Evolutionary conservation across 2,797 vertebrate species (phyloP).

Genomic region (Strix occidentalis): DNA sequence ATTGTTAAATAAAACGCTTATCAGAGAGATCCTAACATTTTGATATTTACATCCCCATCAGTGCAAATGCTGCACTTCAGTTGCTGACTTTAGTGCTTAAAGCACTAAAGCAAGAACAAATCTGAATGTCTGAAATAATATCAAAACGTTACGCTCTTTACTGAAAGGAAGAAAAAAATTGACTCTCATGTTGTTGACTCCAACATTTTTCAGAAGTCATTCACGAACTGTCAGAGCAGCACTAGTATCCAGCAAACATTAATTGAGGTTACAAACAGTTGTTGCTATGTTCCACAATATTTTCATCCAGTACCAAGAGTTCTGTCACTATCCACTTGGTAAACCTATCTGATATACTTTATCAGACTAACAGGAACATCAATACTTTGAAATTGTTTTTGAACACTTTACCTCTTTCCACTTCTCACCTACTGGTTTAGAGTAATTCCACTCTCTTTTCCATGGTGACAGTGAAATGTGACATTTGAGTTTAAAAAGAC

Average conservation of each 20-base stretch:
- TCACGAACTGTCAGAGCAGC: neutral
- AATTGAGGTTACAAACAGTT: neutral
- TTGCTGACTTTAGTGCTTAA: neutral
- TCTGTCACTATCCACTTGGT: neutral
- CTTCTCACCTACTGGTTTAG: neutral
- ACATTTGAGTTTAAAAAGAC: neutral
- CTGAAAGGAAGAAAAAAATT: neutral
- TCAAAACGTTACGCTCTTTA: neutral
- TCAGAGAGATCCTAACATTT: neutral
- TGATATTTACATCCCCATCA: neutral
- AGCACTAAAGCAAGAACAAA: neutral
- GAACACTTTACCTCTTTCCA: neutral
- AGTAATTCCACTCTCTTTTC: neutral
- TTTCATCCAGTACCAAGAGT: neutral
- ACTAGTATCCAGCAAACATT: neutral
- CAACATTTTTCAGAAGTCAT: neutral
- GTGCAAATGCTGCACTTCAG: neutral
- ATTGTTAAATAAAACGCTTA: neutral
- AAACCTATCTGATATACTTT: neutral
- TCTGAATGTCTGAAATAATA: neutral
- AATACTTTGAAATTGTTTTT: slow-evolving; percentile 8
- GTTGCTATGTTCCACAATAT: neutral
- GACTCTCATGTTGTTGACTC: neutral
- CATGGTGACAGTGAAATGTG: neutral
- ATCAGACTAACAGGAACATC: neutral